Percentiles rank a stretch among this genome's conserved stretches.
These are phyloP conservation scores for Mormyrus iriodes DNA, from an alignment of 2,113 vertebrate genomes.

Conservation along the genomic window DNA sequence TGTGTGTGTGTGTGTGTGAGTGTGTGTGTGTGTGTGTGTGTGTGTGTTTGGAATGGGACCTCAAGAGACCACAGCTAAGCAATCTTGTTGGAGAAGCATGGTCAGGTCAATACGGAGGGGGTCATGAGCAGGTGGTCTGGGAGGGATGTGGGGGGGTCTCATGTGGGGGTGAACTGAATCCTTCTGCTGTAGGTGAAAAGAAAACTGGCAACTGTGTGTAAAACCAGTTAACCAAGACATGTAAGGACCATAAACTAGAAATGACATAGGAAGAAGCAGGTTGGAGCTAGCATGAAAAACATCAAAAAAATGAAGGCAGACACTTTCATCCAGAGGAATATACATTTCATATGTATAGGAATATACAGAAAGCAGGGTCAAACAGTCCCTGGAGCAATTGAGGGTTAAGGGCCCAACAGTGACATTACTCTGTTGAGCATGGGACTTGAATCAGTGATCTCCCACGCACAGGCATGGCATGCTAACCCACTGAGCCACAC, in stretches of 20 bases:
- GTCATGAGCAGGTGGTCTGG: conserved; percentile 10
- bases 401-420: neutral
- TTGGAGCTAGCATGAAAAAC: neutral
- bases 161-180: neutral
- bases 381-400: neutral
- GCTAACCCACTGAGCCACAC: neutral
- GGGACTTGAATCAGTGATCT: neutral
- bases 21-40: neutral
- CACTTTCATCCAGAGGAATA: neutral
- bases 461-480: neutral
- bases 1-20: neutral
- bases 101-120: neutral
- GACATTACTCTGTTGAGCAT: neutral
- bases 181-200: neutral
- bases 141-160: neutral
- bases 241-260: neutral
- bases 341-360: neutral
- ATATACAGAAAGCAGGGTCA: neutral
- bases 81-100: neutral
- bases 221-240: neutral
- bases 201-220: neutral
- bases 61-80: neutral
- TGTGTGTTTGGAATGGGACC: neutral
- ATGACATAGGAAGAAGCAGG: neutral
- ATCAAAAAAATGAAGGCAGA: too few species aligned